Evolutionary conservation across 2,888 invertebrate species (phyloP).

Genomic region (Drosophila testacea): DNA sequence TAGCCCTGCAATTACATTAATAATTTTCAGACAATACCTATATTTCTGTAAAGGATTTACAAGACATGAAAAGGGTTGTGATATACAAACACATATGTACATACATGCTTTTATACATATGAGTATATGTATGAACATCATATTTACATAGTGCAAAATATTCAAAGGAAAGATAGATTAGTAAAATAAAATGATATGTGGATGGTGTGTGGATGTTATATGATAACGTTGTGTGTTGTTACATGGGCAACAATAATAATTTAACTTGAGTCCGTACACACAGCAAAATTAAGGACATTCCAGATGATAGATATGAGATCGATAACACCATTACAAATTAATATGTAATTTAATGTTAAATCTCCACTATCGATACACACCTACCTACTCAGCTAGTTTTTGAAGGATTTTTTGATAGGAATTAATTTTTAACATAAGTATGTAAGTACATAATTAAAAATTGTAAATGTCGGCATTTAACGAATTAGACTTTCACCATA

Average conservation of each 20-base stretch:
- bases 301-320: not conserved
- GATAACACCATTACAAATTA: not conserved
- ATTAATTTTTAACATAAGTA: too few species aligned
- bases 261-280: constrained; percentile 25
- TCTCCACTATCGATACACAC: not conserved
- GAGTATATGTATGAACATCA: not conserved
- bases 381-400: not conserved
- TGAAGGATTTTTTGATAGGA: too few species aligned
- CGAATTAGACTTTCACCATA: too few species aligned
- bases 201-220: not conserved
- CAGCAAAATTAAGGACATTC: constrained; percentile 1
- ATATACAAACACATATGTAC: not conserved
- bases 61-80: not conserved
- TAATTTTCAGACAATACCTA: constrained; percentile 6
- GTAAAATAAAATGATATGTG: not conserved
- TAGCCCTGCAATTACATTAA: constrained; percentile 10
- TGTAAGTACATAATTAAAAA: not conserved
- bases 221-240: constrained; percentile 29
- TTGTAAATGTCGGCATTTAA: too few species aligned
- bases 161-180: too few species aligned
- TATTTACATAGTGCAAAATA: not conserved
- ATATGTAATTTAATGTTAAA: not conserved
- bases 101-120: not conserved
- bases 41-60: not conserved
- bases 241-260: constrained; percentile 20